These are phyloP conservation scores for Oreohelix idahoensis DNA, from an alignment of 1,140 invertebrate species.

Conservation along the genomic window DNA sequence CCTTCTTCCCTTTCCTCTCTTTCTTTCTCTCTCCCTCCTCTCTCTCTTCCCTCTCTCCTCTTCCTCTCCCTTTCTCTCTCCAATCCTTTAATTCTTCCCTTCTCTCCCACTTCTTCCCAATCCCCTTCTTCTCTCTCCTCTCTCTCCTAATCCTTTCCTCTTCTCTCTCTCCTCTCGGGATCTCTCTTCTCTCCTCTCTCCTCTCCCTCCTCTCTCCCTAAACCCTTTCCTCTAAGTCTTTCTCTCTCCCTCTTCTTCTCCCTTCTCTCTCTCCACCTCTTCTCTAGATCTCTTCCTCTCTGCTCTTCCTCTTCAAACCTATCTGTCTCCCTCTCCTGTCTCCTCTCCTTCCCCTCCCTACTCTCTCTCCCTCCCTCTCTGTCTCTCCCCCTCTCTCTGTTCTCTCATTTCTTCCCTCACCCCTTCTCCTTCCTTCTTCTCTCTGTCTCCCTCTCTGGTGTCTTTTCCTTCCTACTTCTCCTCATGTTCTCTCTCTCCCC, in stretches of 20 bases:
- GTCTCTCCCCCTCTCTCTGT: not conserved
- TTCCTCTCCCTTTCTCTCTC: not conserved
- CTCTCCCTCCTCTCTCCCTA: too few relatives aligned
- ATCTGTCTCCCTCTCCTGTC: not conserved
- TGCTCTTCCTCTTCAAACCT: not conserved
- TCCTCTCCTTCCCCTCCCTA: not conserved
- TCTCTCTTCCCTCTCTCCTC: not conserved
- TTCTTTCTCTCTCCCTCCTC: not conserved
- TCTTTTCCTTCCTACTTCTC: too few relatives aligned
- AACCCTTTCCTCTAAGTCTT: not conserved
- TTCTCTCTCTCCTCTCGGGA: conserved; percentile 4
- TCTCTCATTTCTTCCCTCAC: not conserved
- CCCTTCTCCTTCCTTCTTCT: not conserved
- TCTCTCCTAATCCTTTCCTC: not conserved
- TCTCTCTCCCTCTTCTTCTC: not conserved
- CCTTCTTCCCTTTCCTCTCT: not conserved
- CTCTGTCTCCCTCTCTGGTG: not conserved
- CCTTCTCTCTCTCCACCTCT: not conserved
- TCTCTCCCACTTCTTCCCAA: not conserved
- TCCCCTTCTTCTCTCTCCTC: too few relatives aligned
- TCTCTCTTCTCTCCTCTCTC: not conserved
- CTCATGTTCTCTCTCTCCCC: too few relatives aligned
- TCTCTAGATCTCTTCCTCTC: not conserved
- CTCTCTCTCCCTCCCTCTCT: not conserved
- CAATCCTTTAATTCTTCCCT: too few relatives aligned